Conservation (phyloP, 1,140 invertebrate genomes). For the Drosophila elegans region DNA sequence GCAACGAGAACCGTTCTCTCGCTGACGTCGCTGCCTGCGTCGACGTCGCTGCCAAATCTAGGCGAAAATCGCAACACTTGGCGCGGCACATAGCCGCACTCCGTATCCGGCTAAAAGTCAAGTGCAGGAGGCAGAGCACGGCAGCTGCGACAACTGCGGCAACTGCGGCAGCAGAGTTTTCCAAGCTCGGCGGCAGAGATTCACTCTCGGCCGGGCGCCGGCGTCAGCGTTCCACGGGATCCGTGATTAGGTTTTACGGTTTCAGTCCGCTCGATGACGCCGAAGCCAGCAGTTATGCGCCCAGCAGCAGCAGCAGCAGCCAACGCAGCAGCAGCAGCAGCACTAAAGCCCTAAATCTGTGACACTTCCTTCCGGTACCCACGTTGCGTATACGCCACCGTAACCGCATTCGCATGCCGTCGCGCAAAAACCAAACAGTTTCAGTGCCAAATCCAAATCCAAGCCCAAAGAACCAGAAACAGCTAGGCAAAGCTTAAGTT, state of each 20-base stretch:
- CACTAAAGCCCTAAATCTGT: conserved; percentile 49
- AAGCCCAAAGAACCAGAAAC: conserved; percentile 21
- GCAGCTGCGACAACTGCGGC: conserved; percentile 16
- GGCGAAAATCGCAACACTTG: conserved; percentile 72
- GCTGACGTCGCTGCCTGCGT: conserved; percentile 24
- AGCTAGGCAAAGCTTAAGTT: conserved; percentile 20
- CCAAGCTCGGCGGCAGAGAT: conserved; percentile 59
- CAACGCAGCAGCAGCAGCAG: conserved; percentile 50
- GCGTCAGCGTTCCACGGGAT: conserved; percentile 69
- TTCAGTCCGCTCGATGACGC: conserved; percentile 82
- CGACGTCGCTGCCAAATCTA: conserved; percentile 65
- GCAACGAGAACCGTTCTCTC: conserved; percentile 35
- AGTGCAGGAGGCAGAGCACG: conserved; percentile 27
- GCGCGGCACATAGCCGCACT: conserved; percentile 23
- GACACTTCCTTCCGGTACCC: conserved; percentile 43
- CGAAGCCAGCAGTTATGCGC: conserved; percentile 70
- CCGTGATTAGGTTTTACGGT: conserved; percentile 84
- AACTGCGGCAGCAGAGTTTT: conserved; percentile 28
- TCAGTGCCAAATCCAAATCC: conserved; percentile 38
- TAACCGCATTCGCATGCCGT: conserved; percentile 43
- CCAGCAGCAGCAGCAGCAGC: conserved; percentile 28
- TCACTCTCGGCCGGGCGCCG: conserved; percentile 64
- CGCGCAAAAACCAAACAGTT: conserved; percentile 32
- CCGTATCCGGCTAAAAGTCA: conserved; percentile 35
- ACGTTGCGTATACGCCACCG: conserved; percentile 47